Evolutionary conservation across 2,113 vertebrate species (phyloP), one percentile per base, ranked within the genome.

Genomic region (Uropsilus gracilis): DNA sequence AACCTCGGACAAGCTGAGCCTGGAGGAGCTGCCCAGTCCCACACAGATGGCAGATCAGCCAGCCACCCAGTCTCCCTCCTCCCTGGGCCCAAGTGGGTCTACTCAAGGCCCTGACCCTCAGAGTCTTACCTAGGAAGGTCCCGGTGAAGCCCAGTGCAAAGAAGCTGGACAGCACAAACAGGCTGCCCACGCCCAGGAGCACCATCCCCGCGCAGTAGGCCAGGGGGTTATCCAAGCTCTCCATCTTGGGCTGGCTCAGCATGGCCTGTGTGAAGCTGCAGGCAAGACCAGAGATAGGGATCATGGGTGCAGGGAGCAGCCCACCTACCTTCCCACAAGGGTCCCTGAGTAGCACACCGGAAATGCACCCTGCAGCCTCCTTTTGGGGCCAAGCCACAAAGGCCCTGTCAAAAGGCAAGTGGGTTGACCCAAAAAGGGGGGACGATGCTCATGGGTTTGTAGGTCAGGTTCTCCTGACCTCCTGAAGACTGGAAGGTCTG

Each of bases 81-180:
- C 72, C 76, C 68, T 8, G 78, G 53, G 8, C 34, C 57, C 12
- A 7, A 24, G n/a, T 0, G 20, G 46, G 0, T 34, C 39, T 46
- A 30, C 73, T 17, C 30, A 14, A 4, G 28, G 10, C 2, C 28
- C 16, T 30, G 0, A 26, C 18, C 24, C 39, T 39, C 2, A 1
- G 32, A 26, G n/a, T 95, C 99, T 98, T 98, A 99, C 99, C 99
- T 61, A 99, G 97, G 97, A 99, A 99, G 0, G 99, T 99, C 16
- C 99, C 99, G 0, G 98, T 99, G 98, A 99, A 99, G 61, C 99
- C 99, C 96, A 99, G 97, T 0, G 99, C 98, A 6, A 99, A 95
- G 98, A 99, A 99, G 97, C 99, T 99, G 98, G 98, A 99, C 63
- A 98, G 77, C n/a, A 99, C 99, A 24, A 99, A 98, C 64, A 99